Conservation (phyloP, 2,888 invertebrate genomes). For the Melipona beecheii region DNA sequence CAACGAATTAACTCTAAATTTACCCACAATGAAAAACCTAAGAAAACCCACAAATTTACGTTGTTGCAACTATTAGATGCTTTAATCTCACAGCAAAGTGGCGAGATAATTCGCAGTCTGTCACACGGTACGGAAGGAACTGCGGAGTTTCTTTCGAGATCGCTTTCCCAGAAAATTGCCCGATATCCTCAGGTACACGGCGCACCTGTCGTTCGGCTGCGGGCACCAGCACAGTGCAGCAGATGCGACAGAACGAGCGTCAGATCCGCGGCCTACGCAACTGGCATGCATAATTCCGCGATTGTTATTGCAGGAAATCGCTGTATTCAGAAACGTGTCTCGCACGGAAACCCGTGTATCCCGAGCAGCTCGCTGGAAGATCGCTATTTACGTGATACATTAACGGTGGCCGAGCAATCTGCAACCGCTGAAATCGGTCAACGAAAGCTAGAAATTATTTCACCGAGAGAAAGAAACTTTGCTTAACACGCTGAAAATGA, state of each 20-base stretch:
- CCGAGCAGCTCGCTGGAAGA: slow-evolving; percentile 44
- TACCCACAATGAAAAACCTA: no score
- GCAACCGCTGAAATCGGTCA: slow-evolving; percentile 19
- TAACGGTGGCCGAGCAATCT: slow-evolving; percentile 32
- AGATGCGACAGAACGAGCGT: slow-evolving; percentile 46
- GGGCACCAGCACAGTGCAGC: slow-evolving; percentile 17
- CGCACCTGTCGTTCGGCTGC: slow-evolving; percentile 4
- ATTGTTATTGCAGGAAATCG: slow-evolving; percentile 62
- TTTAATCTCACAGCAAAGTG: no score
- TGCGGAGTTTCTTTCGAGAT: no score
- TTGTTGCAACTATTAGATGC: no score
- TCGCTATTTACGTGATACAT: slow-evolving; percentile 50
- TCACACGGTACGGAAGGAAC: no score
- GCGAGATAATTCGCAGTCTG: no score
- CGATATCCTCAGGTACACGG: not conserved
- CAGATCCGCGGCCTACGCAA: slow-evolving; percentile 20
- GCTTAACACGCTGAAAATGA: not conserved
- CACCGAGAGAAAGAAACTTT: not conserved
- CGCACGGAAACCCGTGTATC: slow-evolving; percentile 37
- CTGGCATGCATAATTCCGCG: slow-evolving; percentile 55
- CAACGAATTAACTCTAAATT: no score
- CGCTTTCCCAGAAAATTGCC: not conserved
- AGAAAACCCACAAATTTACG: no score
- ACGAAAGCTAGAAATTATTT: slow-evolving; percentile 44
- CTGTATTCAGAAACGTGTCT: slow-evolving; percentile 54